A percentile compares a stretch with the other conserved stretches of the same genome.
These are phyloP conservation scores for Helostoma temminkii DNA, from an alignment of 2,797 vertebrate species.

Conservation along the genomic window DNA sequence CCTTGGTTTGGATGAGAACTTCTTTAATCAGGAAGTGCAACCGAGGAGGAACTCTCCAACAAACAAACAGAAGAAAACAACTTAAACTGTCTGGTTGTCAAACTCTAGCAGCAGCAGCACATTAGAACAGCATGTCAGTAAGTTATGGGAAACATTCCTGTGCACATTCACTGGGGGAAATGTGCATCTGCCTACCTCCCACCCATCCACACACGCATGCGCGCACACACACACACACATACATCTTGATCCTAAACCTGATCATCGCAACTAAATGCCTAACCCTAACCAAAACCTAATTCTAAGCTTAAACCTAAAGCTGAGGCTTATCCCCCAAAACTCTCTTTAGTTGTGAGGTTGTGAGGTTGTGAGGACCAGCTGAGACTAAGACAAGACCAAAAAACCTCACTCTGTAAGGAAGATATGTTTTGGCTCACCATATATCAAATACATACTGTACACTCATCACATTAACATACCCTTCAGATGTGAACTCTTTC, in stretches of 20 bases:
- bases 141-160: slow-evolving; percentile 26
- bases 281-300: too few relatives aligned
- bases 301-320: too few relatives aligned
- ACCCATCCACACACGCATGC: slow-evolving; percentile 8
- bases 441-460: too few relatives aligned
- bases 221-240: slow-evolving; percentile 31
- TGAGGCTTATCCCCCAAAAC: too few relatives aligned
- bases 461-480: slow-evolving; percentile 47
- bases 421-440: too few relatives aligned
- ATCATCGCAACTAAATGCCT: too few relatives aligned
- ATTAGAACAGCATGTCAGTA: slow-evolving; percentile 34
- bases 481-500: slow-evolving; percentile 66
- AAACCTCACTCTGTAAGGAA: too few relatives aligned
- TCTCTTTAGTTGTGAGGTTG: too few relatives aligned
- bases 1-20: background rate
- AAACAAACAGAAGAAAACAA: background rate
- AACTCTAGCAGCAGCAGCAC: slow-evolving; percentile 4
- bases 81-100: too few relatives aligned
- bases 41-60: background rate
- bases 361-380: too few relatives aligned
- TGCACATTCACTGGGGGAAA: slow-evolving; percentile 28
- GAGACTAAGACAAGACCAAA: too few relatives aligned
- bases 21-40: background rate
- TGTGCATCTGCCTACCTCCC: slow-evolving; percentile 15
- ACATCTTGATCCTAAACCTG: too few relatives aligned